Evolutionary conservation across 2,888 invertebrate species (phyloP).

Genomic region (Athripsodes cinereus): DNA sequence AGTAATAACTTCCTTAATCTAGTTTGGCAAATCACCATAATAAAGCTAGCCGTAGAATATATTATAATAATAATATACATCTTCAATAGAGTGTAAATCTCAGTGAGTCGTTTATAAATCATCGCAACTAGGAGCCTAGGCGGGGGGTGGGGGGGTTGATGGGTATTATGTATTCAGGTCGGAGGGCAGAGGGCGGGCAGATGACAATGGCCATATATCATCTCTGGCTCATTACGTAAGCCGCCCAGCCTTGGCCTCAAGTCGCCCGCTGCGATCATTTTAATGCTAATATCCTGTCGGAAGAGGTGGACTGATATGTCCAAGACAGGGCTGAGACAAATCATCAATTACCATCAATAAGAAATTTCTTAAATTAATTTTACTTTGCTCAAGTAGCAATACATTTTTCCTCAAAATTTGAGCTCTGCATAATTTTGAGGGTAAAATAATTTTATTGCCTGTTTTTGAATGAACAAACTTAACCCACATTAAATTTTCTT

Average conservation of each 20-base stretch:
- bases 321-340: slow-evolving; percentile 2
- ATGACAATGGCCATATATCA: slow-evolving; percentile 23
- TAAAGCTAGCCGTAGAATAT: too few species aligned
- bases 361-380: too few species aligned
- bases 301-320: slow-evolving; percentile 12
- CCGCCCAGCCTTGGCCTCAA: slow-evolving; percentile 25
- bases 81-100: slow-evolving; percentile 1
- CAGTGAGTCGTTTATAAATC: slow-evolving; percentile 15
- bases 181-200: slow-evolving; percentile 7
- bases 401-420: too few species aligned
- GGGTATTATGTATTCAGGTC: slow-evolving; percentile 14
- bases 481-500: too few species aligned
- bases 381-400: too few species aligned
- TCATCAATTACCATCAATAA: background rate
- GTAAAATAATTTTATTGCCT: too few species aligned
- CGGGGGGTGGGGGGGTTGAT: slow-evolving; percentile 29
- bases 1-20: too few species aligned
- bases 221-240: slow-evolving; percentile 27
- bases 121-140: slow-evolving; percentile 28
- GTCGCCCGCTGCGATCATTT: slow-evolving; percentile 26
- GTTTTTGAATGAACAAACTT: too few species aligned
- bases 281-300: slow-evolving; percentile 26
- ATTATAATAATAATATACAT: too few species aligned
- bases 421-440: too few species aligned
- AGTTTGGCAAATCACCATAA: background rate